Conservation (phyloP, 2,113 vertebrate species). For the Ariopsis seemanni region DNA sequence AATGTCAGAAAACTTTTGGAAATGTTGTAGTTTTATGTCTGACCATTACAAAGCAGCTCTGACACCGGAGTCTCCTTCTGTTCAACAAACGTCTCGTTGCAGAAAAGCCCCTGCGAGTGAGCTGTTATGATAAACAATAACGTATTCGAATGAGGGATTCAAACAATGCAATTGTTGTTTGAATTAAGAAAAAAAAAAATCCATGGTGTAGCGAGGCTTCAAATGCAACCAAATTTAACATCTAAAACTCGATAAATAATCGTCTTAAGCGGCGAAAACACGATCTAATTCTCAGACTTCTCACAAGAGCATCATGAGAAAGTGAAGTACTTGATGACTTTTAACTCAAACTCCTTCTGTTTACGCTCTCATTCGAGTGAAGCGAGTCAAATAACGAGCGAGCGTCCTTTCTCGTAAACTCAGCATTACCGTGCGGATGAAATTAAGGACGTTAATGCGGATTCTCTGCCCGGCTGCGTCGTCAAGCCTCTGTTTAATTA, state of each 20-base stretch:
- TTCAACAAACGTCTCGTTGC: neutral
- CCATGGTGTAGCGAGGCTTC: no score
- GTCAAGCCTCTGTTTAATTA: conserved; percentile 55
- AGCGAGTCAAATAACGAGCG: neutral
- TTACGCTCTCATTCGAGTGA: neutral
- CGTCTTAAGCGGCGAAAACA: no score
- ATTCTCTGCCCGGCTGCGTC: conserved; percentile 54
- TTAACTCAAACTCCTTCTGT: neutral
- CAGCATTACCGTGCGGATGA: conserved; percentile 46
- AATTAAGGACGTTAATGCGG: conserved; percentile 58
- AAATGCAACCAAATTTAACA: no score
- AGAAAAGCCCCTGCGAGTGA: neutral
- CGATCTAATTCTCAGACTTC: neutral
- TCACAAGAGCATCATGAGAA: neutral
- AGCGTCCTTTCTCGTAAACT: conserved; percentile 42
- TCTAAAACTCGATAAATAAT: neutral
- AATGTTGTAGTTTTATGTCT: no score
- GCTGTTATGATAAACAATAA: neutral
- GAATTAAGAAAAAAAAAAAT: no score
- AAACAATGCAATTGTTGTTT: no score
- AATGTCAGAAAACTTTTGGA: neutral
- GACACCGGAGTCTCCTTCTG: neutral
- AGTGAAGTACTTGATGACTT: neutral
- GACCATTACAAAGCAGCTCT: neutral
- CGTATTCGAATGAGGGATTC: neutral